Evolutionary conservation across 35 echinoderm and acorn worm genomes (phyloP).

Genomic region (Eucidaris tribuloides): DNA sequence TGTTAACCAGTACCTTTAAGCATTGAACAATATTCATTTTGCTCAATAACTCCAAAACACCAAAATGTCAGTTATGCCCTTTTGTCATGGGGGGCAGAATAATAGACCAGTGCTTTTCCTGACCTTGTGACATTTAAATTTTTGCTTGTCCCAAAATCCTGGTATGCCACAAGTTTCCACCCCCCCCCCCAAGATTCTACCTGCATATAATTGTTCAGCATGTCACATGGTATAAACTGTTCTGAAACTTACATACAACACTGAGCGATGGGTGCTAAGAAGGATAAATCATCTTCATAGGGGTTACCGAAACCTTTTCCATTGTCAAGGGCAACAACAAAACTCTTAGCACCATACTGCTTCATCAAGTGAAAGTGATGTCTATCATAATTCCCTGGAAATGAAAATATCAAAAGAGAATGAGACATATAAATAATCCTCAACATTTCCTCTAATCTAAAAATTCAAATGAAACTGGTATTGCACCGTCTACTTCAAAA

Average conservation of each 20-base stretch:
- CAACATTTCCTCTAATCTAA: too few species aligned
- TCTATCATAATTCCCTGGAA: slow-evolving; percentile 87
- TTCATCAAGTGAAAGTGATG: slow-evolving; percentile 59
- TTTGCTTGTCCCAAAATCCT: too few species aligned
- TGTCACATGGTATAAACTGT: not conserved
- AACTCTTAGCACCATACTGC: slow-evolving; percentile 27
- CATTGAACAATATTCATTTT: too few species aligned
- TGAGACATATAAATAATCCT: too few species aligned
- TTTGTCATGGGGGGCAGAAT: too few species aligned
- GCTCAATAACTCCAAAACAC: too few species aligned
- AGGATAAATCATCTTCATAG: slow-evolving; percentile 63
- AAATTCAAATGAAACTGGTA: too few species aligned
- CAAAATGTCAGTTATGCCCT: too few species aligned
- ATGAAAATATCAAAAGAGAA: not conserved
- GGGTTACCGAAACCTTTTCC: slow-evolving; percentile 95
- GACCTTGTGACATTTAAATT: too few species aligned
- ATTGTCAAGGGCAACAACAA: slow-evolving; percentile 62
- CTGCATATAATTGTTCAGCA: not conserved
- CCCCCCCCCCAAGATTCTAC: not conserved
- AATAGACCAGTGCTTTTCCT: too few species aligned
- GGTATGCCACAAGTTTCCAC: not conserved
- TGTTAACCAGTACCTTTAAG: too few species aligned
- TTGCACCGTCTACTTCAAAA: too few species aligned
- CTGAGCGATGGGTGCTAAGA: slow-evolving; percentile 78
- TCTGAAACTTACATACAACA: slow-evolving; percentile 83